Evolutionary conservation across 2,113 vertebrate genomes (phyloP), one percentile per base, ranked within the genome.

Genomic region (Alces alces): DNA sequence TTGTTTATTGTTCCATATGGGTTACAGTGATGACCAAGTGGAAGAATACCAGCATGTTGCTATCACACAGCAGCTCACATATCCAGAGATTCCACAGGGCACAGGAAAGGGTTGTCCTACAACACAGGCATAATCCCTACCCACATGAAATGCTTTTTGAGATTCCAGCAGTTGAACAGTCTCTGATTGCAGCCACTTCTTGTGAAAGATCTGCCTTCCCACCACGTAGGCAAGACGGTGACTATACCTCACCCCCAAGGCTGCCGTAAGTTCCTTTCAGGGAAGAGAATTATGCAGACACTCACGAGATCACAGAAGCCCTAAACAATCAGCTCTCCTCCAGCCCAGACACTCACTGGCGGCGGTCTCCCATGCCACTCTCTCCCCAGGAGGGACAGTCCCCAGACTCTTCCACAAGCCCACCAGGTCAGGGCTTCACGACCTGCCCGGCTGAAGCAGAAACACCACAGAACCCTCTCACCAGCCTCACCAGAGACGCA

Each of bases 371-470:
- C 39, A 87, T 1, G 21, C 19, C 28, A 4, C 23, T 70, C 33
- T 21, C 43, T 91, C 76, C 13, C 54, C 45, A 21, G 19, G 23
- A 28, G 36, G 27, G 47, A 76, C 2, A 73, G 66, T 21, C 54
- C 54, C 50, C 30, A 93, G 60, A 43, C 6, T 13, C 54, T 16
- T n/a, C 19, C 82, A 30, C 39, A 45, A 36, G 12, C 9, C 36
- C 33, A 3, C 39, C 39, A 55, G 36, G 66, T 55, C 52, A 58
- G 2, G 0, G 2, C 17, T 39, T 9, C 17, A 9, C 0, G 2
- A 89, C 14, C 27, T 36, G 39, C n/a, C 43, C 12, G 6, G 11
- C 12, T 6, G 14, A 23, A 54, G 36, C 21, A 86, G 86, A 79
- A 76, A 87, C 5, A 39, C 47, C 73, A 85, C 39, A 1, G 1